A percentile compares a stretch with the other conserved stretches of the same genome.
Evolutionary conservation across 1,140 invertebrate species (phyloP).

Genomic region (Pseudomyrmex concolor): DNA sequence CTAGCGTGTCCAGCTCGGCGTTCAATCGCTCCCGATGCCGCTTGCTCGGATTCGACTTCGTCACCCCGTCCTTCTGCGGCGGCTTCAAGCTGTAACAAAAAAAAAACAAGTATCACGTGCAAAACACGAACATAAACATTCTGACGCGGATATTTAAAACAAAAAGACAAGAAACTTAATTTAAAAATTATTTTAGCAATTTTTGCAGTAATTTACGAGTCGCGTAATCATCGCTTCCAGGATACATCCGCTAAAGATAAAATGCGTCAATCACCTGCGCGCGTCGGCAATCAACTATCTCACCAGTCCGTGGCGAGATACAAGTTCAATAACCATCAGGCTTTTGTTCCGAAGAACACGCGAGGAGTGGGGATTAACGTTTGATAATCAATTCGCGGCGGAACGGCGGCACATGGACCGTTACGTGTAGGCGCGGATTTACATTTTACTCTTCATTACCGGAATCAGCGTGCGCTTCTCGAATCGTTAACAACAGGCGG

Average conservation of each 20-base stretch:
- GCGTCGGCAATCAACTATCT: conserved; percentile 34
- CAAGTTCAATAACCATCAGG: conserved; percentile 46
- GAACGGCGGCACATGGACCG: conserved; percentile 30
- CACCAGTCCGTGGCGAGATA: conserved; percentile 38
- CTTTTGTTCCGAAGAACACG: conserved; percentile 47
- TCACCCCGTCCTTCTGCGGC: conserved; percentile 97
- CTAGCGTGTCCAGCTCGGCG: conserved; percentile 98
- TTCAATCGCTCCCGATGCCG: conserved; percentile 98
- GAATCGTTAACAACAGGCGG: conserved; percentile 64
- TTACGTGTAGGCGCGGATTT: conserved; percentile 43
- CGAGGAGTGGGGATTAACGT: conserved; percentile 27
- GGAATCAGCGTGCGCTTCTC: conserved; percentile 53
- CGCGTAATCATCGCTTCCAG: not conserved
- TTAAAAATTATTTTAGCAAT: not conserved
- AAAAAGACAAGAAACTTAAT: not conserved
- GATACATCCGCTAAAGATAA: conserved; percentile 31
- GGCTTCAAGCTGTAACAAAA: conserved; percentile 93
- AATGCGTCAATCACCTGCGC: not conserved
- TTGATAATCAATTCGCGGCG: conserved; percentile 51
- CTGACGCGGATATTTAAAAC: not conserved
- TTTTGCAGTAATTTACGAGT: not conserved
- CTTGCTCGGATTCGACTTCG: conserved; percentile 99
- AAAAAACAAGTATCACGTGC: conserved; percentile 41
- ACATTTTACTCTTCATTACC: conserved; percentile 61
- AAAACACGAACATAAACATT: not conserved